These are phyloP conservation scores for Zootermopsis nevadensis DNA, from an alignment of 2,888 invertebrate species.

Conservation along the genomic window DNA sequence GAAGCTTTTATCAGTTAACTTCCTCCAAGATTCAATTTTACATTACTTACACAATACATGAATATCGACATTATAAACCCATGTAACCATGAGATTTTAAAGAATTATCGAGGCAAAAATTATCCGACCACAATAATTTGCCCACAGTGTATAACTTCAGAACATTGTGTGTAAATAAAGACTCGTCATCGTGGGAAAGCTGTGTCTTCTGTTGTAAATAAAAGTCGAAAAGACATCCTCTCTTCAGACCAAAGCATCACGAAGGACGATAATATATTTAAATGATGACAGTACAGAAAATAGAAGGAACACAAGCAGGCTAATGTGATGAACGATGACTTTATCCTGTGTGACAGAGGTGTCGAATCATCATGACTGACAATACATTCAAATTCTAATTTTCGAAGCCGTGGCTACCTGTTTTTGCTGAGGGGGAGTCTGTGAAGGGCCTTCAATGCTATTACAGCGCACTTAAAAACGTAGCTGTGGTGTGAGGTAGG, in stretches of 20 bases:
- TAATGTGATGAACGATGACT: slow-evolving; percentile 24
- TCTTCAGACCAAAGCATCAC: slow-evolving; percentile 11
- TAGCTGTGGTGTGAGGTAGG: background rate
- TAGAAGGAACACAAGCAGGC: background rate
- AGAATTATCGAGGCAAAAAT: background rate
- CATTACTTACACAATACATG: background rate
- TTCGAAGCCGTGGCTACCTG: slow-evolving; percentile 30
- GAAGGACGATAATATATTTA: slow-evolving; percentile 28
- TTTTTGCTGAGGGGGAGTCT: background rate
- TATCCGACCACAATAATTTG: background rate
- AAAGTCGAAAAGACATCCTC: background rate
- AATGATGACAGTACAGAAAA: slow-evolving; percentile 36
- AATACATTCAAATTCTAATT: slow-evolving; percentile 41
- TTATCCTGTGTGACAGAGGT: slow-evolving; percentile 16
- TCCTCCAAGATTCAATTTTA: background rate
- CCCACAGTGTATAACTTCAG: background rate
- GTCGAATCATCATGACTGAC: slow-evolving; percentile 41
- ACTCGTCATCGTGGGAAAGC: background rate
- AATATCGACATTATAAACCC: background rate
- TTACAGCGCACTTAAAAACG: slow-evolving; percentile 11
- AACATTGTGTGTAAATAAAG: background rate
- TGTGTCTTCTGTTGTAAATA: background rate
- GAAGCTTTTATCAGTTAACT: background rate
- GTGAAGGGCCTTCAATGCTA: background rate
- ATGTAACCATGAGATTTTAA: background rate